Evolutionary conservation across 2,888 invertebrate species (phyloP).

Genomic region (Protophormia terraenovae): DNA sequence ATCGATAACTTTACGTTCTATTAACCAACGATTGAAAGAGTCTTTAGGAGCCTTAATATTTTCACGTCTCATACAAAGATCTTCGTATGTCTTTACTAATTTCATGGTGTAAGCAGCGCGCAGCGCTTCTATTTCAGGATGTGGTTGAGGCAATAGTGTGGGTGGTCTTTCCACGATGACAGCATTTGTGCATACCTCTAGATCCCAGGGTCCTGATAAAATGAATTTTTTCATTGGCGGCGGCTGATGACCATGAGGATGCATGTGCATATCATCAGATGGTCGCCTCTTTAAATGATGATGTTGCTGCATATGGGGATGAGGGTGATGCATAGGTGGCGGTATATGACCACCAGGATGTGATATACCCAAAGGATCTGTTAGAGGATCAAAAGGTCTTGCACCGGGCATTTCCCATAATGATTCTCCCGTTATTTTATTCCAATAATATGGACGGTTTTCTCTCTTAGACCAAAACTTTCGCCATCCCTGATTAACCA

Average conservation of each 20-base stretch:
- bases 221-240: constrained; percentile 93
- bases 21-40: constrained; percentile 97
- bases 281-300: constrained; percentile 78
- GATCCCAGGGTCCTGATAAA: constrained; percentile 95
- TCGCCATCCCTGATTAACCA: constrained; percentile 94
- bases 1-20: constrained; percentile 96
- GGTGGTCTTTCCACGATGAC: constrained; percentile 90
- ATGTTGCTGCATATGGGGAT: constrained; percentile 72
- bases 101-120: constrained; percentile 92
- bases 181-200: constrained; percentile 95
- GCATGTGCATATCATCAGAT: constrained; percentile 80
- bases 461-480: constrained; percentile 98
- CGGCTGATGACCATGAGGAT: constrained; percentile 80
- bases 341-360: constrained; percentile 73
- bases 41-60: constrained; percentile 97
- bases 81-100: constrained; percentile 94
- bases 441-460: constrained; percentile 97
- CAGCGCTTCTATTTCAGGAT: constrained; percentile 96
- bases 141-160: constrained; percentile 92
- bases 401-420: constrained; percentile 97
- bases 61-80: constrained; percentile 95
- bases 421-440: constrained; percentile 97
- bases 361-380: constrained; percentile 89
- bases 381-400: constrained; percentile 92
- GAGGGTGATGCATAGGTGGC: constrained; percentile 75